Evolutionary conservation across 1,140 invertebrate genomes (phyloP), one percentile per base, ranked within the genome.

Genomic region (Magallana gigas): DNA sequence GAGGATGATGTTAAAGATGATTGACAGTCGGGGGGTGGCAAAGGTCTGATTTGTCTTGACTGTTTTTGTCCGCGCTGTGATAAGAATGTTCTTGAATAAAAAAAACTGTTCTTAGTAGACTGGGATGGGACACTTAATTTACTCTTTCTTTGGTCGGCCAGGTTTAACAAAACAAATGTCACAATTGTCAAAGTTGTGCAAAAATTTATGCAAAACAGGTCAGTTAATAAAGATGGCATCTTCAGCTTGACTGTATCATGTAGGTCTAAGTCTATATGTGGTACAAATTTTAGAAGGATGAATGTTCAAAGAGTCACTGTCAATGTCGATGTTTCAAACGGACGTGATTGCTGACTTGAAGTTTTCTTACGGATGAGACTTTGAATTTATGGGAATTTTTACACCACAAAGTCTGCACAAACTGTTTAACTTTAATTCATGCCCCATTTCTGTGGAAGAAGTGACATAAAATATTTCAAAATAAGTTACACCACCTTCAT

Each of bases 221-320:
- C 11, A 11, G n/a, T 62, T 12, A 62, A 62, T n/a, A 11, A 12
- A 11, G 11, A 1, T n/a, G 11, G n/a, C 60, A 62, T 62, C 11
- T 12, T 12, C 11, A 62, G 60, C 11, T 12, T 11, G 11, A n/a
- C 11, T 12, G 11, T 62, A 11, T 62, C 60, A 12, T n/a, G 60
- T 62, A 8, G 29, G 8, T 1, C 68, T 8, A 12, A 12, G n/a
- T 76, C n/a, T 76, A 12, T n/a, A 36, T n/a, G 8, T n/a, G 8
- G 68, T 76, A 76, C 68, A 76, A n/a, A 76, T 76, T 76, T 76
- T 76, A 36, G 68, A n/a, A 18, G 68, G 68, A 36, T n/a, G 68
- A 76, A 8, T 36, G 29, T n/a, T 36, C 68, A 12, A 8, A 18
- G 29, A 76, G 68, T n/a, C 68, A 76, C 8, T 76, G 68, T n/a